A percentile compares a stretch with the other conserved stretches of the same genome.
Evolutionary conservation across 2,888 invertebrate species (phyloP).

Genomic region (Coleophora deauratella): DNA sequence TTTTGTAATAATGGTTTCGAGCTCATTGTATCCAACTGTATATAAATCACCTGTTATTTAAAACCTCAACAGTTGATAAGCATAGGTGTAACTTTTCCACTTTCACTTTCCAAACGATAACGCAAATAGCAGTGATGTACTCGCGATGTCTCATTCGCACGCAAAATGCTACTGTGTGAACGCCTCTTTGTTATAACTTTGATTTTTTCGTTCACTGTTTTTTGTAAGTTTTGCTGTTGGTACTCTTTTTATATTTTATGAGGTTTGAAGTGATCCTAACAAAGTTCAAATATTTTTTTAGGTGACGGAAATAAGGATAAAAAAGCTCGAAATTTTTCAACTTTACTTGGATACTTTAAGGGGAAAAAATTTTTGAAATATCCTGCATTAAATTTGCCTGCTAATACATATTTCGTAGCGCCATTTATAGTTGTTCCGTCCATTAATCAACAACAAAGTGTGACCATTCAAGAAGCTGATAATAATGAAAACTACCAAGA

Average conservation of each 20-base stretch:
- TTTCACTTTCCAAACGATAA: constrained; percentile 24
- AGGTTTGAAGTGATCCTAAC: neutral
- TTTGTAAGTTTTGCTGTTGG: constrained; percentile 21
- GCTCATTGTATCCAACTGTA: too few species aligned
- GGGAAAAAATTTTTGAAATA: constrained; percentile 29
- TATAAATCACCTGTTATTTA: too few species aligned
- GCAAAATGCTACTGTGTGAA: constrained; percentile 38
- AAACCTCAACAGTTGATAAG: neutral
- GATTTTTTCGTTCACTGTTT: constrained; percentile 15
- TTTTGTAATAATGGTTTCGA: too few species aligned
- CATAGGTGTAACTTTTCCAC: constrained; percentile 19
- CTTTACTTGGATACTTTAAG: constrained; percentile 27
- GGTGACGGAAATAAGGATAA: constrained; percentile 18
- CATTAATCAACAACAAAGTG: constrained; percentile 30
- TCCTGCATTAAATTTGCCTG: constrained; percentile 22
- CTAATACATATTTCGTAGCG: constrained; percentile 19
- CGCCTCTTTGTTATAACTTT: constrained; percentile 23
- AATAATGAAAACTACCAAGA: constrained; percentile 25
- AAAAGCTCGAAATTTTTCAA: constrained; percentile 21
- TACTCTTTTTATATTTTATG: neutral
- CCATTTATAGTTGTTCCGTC: constrained; percentile 31
- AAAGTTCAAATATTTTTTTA: constrained; percentile 10
- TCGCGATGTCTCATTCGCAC: constrained; percentile 26
- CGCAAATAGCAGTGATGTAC: constrained; percentile 10
- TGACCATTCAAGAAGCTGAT: constrained; percentile 22